Evolutionary conservation across 2,113 vertebrate species (phyloP).

Genomic region (Motacilla tschutschensis): DNA sequence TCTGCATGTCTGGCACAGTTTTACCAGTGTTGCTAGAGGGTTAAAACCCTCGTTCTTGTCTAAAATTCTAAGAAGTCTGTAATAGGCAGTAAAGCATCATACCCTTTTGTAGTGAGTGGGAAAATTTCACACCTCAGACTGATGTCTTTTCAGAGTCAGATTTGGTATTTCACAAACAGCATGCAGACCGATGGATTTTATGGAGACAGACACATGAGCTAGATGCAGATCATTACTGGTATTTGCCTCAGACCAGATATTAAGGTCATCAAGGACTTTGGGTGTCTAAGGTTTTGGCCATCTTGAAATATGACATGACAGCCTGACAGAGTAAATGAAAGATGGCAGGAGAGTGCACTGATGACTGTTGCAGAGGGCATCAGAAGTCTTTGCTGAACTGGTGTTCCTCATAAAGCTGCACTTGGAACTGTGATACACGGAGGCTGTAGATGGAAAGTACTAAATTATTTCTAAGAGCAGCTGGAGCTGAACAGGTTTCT

Average conservation of each 20-base stretch:
- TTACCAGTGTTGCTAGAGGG: not conserved
- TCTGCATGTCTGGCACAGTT: not conserved
- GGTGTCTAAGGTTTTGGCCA: not conserved
- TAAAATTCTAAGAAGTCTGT: not conserved
- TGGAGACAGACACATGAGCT: not conserved
- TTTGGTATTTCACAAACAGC: not conserved
- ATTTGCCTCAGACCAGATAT: not conserved
- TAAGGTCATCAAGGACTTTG: not conserved
- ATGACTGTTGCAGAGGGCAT: not conserved
- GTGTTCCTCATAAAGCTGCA: not conserved
- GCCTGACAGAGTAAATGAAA: not conserved
- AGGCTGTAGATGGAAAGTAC: not conserved
- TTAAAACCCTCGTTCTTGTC: not conserved
- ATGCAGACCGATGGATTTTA: not conserved
- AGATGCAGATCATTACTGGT: not conserved
- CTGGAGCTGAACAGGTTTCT: not conserved
- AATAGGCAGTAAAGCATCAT: fast-evolving
- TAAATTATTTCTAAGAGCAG: not conserved
- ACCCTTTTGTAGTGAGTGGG: not conserved
- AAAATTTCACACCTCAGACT: not conserved
- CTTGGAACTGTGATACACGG: not conserved
- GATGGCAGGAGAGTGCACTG: not conserved
- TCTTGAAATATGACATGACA: not conserved
- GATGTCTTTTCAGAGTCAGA: not conserved
- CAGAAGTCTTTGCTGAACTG: not conserved